Conservation (phyloP, 2,888 invertebrate species). For the Smittia sp. region DNA sequence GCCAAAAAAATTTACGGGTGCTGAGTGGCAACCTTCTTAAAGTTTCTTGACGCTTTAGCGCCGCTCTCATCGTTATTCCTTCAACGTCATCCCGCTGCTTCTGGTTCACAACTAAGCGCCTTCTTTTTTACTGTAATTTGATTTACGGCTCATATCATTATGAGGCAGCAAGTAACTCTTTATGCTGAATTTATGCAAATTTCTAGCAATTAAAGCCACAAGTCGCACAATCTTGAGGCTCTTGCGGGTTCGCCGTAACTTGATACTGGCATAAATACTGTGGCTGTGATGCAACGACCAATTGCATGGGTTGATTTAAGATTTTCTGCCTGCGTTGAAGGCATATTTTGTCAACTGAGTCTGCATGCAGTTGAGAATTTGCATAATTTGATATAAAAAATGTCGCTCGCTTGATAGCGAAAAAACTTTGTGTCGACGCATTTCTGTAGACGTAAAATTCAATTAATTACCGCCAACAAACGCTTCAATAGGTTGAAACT, state of each 20-base stretch:
- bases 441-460: neutral
- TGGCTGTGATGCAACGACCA: neutral
- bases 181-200: conserved; percentile 11
- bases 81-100: no score
- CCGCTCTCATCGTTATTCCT: no score
- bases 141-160: neutral
- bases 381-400: no score
- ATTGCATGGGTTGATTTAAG: no score
- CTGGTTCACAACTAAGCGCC: neutral
- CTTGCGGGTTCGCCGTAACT: neutral
- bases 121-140: neutral
- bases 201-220: neutral
- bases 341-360: no score
- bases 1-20: no score
- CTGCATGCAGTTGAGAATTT: no score
- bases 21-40: no score
- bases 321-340: no score
- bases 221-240: conserved; percentile 1
- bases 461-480: conserved; percentile 12
- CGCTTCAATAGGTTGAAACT: neutral
- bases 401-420: no score
- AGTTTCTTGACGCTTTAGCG: no score
- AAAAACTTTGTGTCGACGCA: neutral
- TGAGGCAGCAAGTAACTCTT: neutral
- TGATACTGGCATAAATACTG: neutral